Conservation (phyloP, 2,888 invertebrate species). For the Strigamia crassipes region DNA sequence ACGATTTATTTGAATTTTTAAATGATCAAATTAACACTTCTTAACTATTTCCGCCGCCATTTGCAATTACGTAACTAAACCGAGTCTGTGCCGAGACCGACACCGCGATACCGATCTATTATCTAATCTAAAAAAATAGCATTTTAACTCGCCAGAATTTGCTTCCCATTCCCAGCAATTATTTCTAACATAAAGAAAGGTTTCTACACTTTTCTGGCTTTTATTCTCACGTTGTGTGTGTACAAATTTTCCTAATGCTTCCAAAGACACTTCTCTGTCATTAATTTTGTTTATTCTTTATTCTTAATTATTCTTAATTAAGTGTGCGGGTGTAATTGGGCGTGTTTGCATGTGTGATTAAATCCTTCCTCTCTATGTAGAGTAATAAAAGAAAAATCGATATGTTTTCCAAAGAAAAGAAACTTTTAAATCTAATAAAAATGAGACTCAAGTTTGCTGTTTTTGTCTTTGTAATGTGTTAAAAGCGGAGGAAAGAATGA, state of each 20-base stretch:
- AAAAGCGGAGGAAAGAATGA: background rate
- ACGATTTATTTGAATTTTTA: too few relatives aligned
- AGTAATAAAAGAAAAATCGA: background rate
- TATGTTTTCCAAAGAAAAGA: background rate
- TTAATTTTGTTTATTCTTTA: background rate
- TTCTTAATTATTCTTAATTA: background rate
- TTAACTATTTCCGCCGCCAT: background rate
- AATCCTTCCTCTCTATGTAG: background rate
- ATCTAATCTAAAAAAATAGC: too few relatives aligned
- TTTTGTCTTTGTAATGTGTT: background rate
- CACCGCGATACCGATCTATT: too few relatives aligned
- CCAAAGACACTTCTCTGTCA: background rate
- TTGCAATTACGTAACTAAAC: background rate
- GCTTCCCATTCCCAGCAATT: background rate
- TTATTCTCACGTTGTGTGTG: background rate
- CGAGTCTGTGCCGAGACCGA: background rate
- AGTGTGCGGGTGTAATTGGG: background rate
- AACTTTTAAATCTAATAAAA: background rate
- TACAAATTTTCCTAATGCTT: background rate
- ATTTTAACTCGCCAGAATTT: background rate
- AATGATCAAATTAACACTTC: background rate
- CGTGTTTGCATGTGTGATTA: background rate
- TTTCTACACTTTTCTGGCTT: background rate
- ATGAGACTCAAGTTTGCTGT: background rate
- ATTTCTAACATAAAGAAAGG: background rate